phyloP scores from a whole-genome alignment of 2,113 vertebrate genomes.

The Forbesichthys papilliferus region DNA sequence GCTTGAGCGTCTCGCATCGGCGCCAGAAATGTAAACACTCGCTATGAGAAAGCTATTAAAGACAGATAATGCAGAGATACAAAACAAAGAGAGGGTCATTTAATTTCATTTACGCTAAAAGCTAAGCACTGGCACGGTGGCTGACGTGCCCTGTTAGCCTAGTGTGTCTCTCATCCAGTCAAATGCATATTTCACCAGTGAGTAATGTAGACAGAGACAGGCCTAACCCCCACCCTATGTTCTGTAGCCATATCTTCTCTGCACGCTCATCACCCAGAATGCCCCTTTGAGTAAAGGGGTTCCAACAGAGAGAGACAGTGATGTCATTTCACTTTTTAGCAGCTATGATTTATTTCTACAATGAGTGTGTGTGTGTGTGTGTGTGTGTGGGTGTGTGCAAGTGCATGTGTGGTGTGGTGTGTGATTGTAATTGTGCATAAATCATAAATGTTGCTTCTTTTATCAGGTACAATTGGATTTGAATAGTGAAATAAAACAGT shows the following conservation, averaged over 20 bases:
- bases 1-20: slow-evolving; percentile 31
- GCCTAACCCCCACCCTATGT: slow-evolving; percentile 11
- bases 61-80: slow-evolving; percentile 7
- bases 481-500: slow-evolving; percentile 8
- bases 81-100: slow-evolving; percentile 44
- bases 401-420: neutral
- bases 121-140: slow-evolving; percentile 46
- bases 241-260: slow-evolving; percentile 21
- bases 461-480: neutral
- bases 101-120: slow-evolving; percentile 62
- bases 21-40: slow-evolving; percentile 31
- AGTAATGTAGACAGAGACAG: slow-evolving; percentile 58
- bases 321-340: slow-evolving; percentile 1
- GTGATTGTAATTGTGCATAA: neutral
- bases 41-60: slow-evolving; percentile 39
- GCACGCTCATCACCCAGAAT: slow-evolving; percentile 35
- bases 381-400: neutral
- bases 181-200: slow-evolving; percentile 48
- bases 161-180: slow-evolving; percentile 30
- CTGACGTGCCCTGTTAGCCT: slow-evolving; percentile 56
- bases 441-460: neutral
- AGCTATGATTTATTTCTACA: too few species aligned
- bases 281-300: neutral
- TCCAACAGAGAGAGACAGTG: slow-evolving; percentile 13
- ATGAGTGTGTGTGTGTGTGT: neutral